A percentile compares a stretch with the other conserved stretches of the same genome.
Conservation (phyloP, 2,888 invertebrate species). For the Andrena dorsata region DNA sequence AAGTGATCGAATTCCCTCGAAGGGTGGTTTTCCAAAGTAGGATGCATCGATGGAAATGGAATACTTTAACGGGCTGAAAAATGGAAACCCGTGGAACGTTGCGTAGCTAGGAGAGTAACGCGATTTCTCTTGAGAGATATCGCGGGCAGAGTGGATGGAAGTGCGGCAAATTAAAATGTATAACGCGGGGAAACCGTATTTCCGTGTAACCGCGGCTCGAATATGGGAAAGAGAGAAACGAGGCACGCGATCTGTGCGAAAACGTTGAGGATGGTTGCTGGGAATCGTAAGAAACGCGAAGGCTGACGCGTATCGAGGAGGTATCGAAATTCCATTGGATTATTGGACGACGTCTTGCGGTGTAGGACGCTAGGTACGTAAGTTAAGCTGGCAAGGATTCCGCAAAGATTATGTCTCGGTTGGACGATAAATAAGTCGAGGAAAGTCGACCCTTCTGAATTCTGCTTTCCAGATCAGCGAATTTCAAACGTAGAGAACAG, state of each 20-base stretch:
- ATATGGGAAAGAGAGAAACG: background rate
- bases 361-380: background rate
- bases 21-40: too few relatives aligned
- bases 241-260: background rate
- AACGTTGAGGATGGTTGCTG: background rate
- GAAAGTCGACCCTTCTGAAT: constrained; percentile 19
- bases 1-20: constrained; percentile 1
- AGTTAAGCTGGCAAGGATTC: background rate
- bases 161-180: constrained; percentile 5
- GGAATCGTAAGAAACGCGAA: background rate
- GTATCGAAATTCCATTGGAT: constrained; percentile 19
- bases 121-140: constrained; percentile 2
- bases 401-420: background rate
- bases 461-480: constrained; percentile 34
- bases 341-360: constrained; percentile 7
- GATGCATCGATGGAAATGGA: too few relatives aligned
- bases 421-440: constrained; percentile 21
- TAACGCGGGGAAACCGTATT: background rate
- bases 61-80: too few relatives aligned
- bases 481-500: constrained; percentile 21
- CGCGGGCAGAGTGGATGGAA: background rate
- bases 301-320: constrained; percentile 1
- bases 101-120: background rate
- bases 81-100: background rate
- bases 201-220: background rate